These are phyloP conservation scores for Endotricha flammealis DNA, from an alignment of 2,888 invertebrate genomes.

Conservation along the genomic window DNA sequence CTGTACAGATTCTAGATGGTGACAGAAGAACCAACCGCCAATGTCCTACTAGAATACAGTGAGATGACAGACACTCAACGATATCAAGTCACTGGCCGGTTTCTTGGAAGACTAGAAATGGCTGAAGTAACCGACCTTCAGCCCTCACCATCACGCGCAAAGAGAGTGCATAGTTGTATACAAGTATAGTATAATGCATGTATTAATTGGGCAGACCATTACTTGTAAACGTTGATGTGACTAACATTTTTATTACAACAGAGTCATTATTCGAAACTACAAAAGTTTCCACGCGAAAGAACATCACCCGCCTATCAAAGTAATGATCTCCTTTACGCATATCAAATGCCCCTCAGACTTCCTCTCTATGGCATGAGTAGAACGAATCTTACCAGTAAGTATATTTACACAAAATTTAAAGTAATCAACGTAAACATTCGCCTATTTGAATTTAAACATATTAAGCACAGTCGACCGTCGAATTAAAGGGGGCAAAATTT, in stretches of 20 bases:
- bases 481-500: conserved; percentile 40
- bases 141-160: too few relatives aligned
- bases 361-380: conserved; percentile 16
- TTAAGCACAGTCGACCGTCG: conserved; percentile 28
- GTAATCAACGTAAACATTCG: conserved; percentile 40
- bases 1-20: too few relatives aligned
- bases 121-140: too few relatives aligned
- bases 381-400: conserved; percentile 26
- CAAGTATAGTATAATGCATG: too few relatives aligned
- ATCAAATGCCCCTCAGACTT: conserved; percentile 20
- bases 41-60: too few relatives aligned
- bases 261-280: conserved; percentile 13
- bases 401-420: conserved; percentile 35
- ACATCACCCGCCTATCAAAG: conserved; percentile 18
- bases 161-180: too few relatives aligned
- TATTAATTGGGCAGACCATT: too few relatives aligned
- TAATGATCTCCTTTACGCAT: conserved; percentile 27
- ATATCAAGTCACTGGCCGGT: too few relatives aligned
- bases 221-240: not conserved
- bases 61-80: too few relatives aligned
- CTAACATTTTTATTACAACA: conserved; percentile 3
- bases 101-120: too few relatives aligned
- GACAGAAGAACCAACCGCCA: too few relatives aligned
- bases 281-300: conserved; percentile 23
- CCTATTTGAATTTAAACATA: conserved; percentile 46